Conservation (phyloP, 2,797 vertebrate species). For the Protonibea diacanthus region DNA sequence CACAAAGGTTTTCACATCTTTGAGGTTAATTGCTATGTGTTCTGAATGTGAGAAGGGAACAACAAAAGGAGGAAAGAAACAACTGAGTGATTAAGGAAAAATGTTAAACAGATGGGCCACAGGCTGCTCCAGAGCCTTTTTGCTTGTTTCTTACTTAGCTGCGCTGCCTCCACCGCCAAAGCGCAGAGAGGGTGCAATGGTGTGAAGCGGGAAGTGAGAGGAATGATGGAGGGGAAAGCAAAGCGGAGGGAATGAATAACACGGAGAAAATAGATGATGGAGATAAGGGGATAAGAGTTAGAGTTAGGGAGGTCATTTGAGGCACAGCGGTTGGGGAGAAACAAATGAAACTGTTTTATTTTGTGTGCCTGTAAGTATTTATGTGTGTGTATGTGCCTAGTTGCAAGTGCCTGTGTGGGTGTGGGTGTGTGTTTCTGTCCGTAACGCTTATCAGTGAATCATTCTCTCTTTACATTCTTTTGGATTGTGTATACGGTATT, state of each 20-base stretch:
- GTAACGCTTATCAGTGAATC: background rate
- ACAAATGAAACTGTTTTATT: constrained; percentile 3
- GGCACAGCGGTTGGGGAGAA: constrained; percentile 15
- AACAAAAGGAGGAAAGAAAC: constrained; percentile 82
- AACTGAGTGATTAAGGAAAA: constrained; percentile 84
- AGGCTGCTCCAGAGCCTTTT: constrained; percentile 71
- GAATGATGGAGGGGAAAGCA: constrained; percentile 19
- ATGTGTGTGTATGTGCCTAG: background rate
- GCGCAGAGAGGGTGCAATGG: constrained; percentile 27
- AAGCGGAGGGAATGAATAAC: background rate
- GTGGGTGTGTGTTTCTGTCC: background rate
- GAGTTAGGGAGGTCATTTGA: background rate
- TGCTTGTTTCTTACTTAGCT: constrained; percentile 54
- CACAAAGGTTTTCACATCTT: constrained; percentile 65
- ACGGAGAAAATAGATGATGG: constrained; percentile 34
- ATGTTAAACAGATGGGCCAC: constrained; percentile 86
- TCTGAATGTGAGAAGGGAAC: constrained; percentile 76
- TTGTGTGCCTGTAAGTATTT: background rate
- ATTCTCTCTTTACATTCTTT: constrained; percentile 11
- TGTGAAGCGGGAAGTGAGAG: constrained; percentile 25
- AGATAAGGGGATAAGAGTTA: constrained; percentile 32
- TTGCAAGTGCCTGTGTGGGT: constrained; percentile 4
- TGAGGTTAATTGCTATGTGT: constrained; percentile 72
- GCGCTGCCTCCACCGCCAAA: constrained; percentile 37
- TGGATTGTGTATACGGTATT: background rate